Conservation (phyloP, 1,140 invertebrate species). For the Macrobrachium rosenbergii region DNA sequence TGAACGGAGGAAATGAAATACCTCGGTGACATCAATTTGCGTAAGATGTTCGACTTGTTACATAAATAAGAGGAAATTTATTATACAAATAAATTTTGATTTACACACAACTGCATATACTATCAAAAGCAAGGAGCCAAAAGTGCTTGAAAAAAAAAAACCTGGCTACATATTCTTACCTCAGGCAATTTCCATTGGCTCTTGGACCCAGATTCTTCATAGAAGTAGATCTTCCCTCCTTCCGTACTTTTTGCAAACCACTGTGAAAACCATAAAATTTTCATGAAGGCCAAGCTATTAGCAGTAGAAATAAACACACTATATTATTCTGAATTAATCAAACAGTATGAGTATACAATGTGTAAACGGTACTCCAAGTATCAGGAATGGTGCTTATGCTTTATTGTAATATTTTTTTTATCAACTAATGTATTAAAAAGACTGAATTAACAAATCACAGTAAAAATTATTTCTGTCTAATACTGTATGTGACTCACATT, state of each 20-base stretch:
- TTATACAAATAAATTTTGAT: too few relatives aligned
- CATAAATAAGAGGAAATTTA: too few relatives aligned
- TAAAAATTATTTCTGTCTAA: not conserved
- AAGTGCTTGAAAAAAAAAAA: too few relatives aligned
- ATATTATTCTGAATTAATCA: not conserved
- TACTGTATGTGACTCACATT: too few relatives aligned
- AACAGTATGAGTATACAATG: too few relatives aligned
- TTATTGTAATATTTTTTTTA: not conserved
- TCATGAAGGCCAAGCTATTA: not conserved
- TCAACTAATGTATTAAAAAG: not conserved
- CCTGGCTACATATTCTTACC: slow-evolving; percentile 40
- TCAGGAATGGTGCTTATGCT: not conserved
- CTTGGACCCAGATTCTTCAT: slow-evolving; percentile 76
- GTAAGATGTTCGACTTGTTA: too few relatives aligned
- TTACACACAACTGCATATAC: too few relatives aligned
- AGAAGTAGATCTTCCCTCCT: slow-evolving; percentile 77
- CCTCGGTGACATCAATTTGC: too few relatives aligned
- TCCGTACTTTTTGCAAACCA: slow-evolving; percentile 77
- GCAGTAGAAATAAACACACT: not conserved
- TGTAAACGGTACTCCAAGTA: too few relatives aligned
- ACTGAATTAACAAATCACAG: not conserved
- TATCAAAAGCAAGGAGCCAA: too few relatives aligned
- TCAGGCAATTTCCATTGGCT: slow-evolving; percentile 76
- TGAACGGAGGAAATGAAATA: too few relatives aligned
- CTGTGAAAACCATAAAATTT: slow-evolving; percentile 68